Evolutionary conservation across 92 coral and sea anemone genomes (phyloP).

Genomic region (Porites rus): DNA sequence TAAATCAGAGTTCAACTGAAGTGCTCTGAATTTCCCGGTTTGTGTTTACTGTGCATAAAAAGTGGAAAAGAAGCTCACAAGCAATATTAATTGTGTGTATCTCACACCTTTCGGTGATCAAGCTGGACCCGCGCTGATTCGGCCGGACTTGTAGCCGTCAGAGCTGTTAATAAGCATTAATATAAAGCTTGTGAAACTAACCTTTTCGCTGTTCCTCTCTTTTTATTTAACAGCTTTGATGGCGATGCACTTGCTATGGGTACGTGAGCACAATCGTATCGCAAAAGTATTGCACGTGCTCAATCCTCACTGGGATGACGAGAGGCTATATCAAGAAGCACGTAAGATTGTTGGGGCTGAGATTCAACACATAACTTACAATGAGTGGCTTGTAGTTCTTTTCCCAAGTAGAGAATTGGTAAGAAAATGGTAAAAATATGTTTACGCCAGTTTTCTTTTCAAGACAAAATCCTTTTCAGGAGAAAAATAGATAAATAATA

Average conservation of each 20-base stretch:
- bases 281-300: conserved; percentile 54
- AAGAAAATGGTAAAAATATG: neutral
- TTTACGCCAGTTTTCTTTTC: no score
- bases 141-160: no score
- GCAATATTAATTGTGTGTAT: no score
- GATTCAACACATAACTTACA: conserved; percentile 90
- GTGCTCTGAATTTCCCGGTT: no score
- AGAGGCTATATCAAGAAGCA: conserved; percentile 82
- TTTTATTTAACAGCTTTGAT: conserved; percentile 66
- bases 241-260: conserved; percentile 91
- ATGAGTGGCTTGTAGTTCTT: conserved; percentile 78
- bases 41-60: no score
- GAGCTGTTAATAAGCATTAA: no score
- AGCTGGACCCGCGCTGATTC: no score
- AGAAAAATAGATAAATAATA: no score
- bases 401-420: conserved; percentile 24
- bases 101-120: no score
- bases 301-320: conserved; percentile 77
- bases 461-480: no score
- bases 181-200: neutral
- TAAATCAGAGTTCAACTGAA: no score
- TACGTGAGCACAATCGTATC: conserved; percentile 91
- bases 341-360: conserved; percentile 87
- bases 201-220: neutral
- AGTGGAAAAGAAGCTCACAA: no score